phyloP scores from a whole-genome alignment of 1,140 invertebrate species.

The Zophobas morio region DNA sequence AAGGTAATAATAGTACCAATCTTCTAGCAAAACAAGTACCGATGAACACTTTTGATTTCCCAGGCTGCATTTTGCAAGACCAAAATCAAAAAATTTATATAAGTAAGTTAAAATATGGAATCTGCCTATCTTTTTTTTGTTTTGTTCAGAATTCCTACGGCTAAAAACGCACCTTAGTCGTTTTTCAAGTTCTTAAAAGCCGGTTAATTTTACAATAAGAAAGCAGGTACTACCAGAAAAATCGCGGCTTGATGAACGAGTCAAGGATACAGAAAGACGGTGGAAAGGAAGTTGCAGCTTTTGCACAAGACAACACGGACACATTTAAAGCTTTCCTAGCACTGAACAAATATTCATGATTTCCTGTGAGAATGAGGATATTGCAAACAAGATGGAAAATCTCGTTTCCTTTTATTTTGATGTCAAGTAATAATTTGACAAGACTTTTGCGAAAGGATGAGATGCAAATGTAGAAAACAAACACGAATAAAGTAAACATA shows the following conservation, averaged over 20 bases:
- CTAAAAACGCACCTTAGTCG: neutral
- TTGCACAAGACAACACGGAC: neutral
- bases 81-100: too few species aligned
- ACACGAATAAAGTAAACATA: constrained; percentile 22
- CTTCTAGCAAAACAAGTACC: too few species aligned
- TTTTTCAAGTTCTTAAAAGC: neutral
- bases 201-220: neutral
- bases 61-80: too few species aligned
- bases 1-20: too few species aligned
- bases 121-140: too few species aligned
- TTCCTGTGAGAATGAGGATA: constrained; percentile 23
- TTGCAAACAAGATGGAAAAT: constrained; percentile 20
- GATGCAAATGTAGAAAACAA: constrained; percentile 5
- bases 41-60: too few species aligned
- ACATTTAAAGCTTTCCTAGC: constrained; percentile 2
- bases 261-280: constrained; percentile 6
- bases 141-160: too few species aligned
- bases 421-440: constrained; percentile 20
- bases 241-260: constrained; percentile 9
- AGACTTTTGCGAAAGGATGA: constrained; percentile 28
- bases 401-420: constrained; percentile 9
- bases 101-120: too few species aligned
- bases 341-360: constrained; percentile 3
- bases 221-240: constrained; percentile 22
- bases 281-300: constrained; percentile 13